phyloP scores from a whole-genome alignment of 1,140 invertebrate genomes.

The Panulirus ornatus region DNA sequence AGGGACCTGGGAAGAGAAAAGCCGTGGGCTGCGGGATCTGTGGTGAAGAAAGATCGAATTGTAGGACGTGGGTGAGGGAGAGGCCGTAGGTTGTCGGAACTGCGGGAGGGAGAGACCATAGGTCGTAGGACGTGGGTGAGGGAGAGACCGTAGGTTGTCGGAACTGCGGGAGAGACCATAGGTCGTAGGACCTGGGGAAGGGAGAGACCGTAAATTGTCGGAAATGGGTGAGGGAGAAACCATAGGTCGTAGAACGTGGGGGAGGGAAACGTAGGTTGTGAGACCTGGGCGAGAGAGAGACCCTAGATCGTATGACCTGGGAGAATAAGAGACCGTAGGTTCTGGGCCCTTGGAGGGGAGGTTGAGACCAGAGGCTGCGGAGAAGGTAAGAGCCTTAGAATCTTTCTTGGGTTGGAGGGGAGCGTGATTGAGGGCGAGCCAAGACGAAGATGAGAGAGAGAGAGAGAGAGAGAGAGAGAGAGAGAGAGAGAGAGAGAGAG shows the following conservation, averaged over 20 bases:
- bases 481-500: not conserved
- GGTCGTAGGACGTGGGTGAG: not conserved
- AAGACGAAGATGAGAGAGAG: not conserved
- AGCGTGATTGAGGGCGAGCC: not conserved
- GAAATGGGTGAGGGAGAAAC: not conserved
- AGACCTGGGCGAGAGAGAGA: not conserved
- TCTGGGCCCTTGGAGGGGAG: not conserved
- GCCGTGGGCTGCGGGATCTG: not conserved
- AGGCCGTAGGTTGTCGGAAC: not conserved
- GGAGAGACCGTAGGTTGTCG: not conserved
- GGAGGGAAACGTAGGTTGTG: not conserved
- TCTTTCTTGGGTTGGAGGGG: not conserved
- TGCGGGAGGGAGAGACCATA: not conserved
- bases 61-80: not conserved
- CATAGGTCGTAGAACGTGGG: not conserved
- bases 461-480: not conserved
- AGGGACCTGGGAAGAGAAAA: not conserved
- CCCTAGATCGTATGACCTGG: not conserved
- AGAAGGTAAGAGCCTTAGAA: not conserved
- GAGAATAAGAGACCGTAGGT: not conserved
- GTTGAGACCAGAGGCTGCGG: not conserved
- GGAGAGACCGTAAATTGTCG: not conserved
- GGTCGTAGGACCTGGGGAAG: not conserved
- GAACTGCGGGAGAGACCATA: not conserved
- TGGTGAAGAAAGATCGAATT: not conserved